Percentiles rank a stretch among this genome's conserved stretches.
phyloP scores from a whole-genome alignment of 2,888 invertebrate genomes.

The Lasioglossum oenotherae region DNA sequence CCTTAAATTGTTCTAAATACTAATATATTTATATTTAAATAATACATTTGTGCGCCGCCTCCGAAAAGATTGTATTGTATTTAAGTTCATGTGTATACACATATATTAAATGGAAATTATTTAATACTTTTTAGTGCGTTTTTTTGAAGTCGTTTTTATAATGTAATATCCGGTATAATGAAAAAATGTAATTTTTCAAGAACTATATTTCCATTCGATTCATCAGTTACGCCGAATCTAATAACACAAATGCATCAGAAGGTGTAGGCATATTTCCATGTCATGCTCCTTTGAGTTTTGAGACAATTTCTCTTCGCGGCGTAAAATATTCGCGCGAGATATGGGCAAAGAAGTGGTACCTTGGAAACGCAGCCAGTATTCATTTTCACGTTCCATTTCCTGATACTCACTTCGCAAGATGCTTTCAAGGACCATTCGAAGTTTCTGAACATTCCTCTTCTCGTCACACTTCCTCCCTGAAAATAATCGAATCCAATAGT shows the following conservation, averaged over 20 bases:
- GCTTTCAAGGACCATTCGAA: constrained; percentile 52
- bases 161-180: not conserved
- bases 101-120: too few relatives aligned
- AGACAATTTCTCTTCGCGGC: constrained; percentile 9
- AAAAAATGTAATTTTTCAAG: not conserved
- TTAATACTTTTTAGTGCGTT: too few relatives aligned
- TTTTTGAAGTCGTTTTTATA: too few relatives aligned
- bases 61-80: too few relatives aligned
- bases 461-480: constrained; percentile 42
- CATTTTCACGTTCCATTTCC: constrained; percentile 60
- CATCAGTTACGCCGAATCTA: not conserved
- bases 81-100: too few relatives aligned
- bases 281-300: constrained; percentile 20
- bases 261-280: constrained; percentile 20
- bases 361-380: constrained; percentile 36
- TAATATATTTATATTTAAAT: too few relatives aligned
- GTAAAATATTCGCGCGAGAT: constrained; percentile 48
- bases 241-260: constrained; percentile 23
- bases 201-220: not conserved
- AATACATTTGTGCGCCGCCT: too few relatives aligned
- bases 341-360: constrained; percentile 33
- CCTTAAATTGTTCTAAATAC: too few relatives aligned
- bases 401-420: constrained; percentile 43
- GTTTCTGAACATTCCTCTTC: constrained; percentile 46
- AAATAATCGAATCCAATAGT: constrained; percentile 50